Evolutionary conservation across 2,888 invertebrate genomes (phyloP).

Genomic region (Agrochola lota): DNA sequence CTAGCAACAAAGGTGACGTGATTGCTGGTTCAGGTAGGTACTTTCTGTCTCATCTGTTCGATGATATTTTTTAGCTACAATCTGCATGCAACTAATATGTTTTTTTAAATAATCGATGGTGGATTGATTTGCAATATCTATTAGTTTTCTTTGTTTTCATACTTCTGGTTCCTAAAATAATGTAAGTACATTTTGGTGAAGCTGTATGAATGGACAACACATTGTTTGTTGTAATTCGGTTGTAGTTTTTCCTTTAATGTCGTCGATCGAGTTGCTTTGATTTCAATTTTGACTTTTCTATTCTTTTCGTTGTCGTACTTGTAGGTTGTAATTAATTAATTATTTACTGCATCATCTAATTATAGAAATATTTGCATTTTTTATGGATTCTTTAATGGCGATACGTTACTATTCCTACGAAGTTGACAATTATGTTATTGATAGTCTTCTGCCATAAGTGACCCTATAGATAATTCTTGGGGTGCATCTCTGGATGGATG

Average conservation of each 20-base stretch:
- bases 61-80: conserved; percentile 44
- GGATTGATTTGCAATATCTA: conserved; percentile 70
- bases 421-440: conserved; percentile 30
- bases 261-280: conserved; percentile 52
- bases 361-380: conserved; percentile 17
- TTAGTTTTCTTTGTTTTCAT: conserved; percentile 67
- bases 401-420: conserved; percentile 21
- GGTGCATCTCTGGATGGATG: not conserved
- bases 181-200: conserved; percentile 68
- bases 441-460: not conserved
- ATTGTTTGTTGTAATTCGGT: conserved; percentile 46
- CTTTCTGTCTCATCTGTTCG: conserved; percentile 53
- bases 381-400: not conserved
- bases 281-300: conserved; percentile 44
- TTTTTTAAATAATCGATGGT: conserved; percentile 73
- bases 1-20: conserved; percentile 49
- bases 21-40: conserved; percentile 28
- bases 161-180: conserved; percentile 60
- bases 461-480: conserved; percentile 1
- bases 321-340: conserved; percentile 16
- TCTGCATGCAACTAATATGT: conserved; percentile 56
- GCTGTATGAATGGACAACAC: conserved; percentile 15
- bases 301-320: conserved; percentile 40
- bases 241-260: conserved; percentile 56
- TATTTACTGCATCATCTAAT: conserved; percentile 29